phyloP scores from a whole-genome alignment of 35 echinoderm and acorn worm genomes.

The Diadema setosum region DNA sequence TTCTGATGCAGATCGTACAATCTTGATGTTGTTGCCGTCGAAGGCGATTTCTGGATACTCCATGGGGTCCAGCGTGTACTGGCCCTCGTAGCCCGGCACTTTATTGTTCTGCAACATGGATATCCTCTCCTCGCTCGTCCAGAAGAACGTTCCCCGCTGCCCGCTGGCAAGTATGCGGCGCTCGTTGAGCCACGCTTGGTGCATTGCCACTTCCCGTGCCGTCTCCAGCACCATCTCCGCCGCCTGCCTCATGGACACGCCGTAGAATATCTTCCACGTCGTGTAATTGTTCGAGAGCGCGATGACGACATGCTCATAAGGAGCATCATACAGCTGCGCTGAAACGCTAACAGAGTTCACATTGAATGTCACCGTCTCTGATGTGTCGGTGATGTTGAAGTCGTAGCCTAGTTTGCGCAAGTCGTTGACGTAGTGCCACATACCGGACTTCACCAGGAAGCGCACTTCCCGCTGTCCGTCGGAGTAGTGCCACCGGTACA shows the following conservation, averaged over 20 bases:
- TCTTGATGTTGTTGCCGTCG: slow-evolving; percentile 87
- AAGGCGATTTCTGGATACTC: slow-evolving; percentile 80
- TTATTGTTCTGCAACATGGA: slow-evolving; percentile 56
- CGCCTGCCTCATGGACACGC: slow-evolving; percentile 42
- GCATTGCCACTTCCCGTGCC: slow-evolving; percentile 57
- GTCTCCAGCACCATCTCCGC: slow-evolving; percentile 53
- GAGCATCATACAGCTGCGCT: not conserved
- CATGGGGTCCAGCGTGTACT: slow-evolving; percentile 60
- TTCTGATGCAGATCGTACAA: slow-evolving; percentile 20
- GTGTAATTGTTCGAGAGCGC: slow-evolving; percentile 37
- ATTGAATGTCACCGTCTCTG: not conserved
- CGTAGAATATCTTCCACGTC: slow-evolving; percentile 78
- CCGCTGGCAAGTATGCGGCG: slow-evolving; percentile 33
- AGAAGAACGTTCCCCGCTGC: slow-evolving; percentile 61
- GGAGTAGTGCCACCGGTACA: slow-evolving; percentile 54
- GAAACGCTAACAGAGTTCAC: not conserved
- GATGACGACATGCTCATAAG: slow-evolving; percentile 32
- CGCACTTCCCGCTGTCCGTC: slow-evolving; percentile 48
- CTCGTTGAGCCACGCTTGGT: slow-evolving; percentile 86
- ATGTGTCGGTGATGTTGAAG: slow-evolving; percentile 13
- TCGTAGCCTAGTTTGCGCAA: slow-evolving; percentile 42
- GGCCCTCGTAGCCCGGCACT: slow-evolving; percentile 60
- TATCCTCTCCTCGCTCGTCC: slow-evolving; percentile 60
- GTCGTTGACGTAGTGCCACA: slow-evolving; percentile 34
- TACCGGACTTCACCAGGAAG: slow-evolving; percentile 72